Base-by-base conservation (phyloP, 2,797 vertebrate genomes). In the Naso thynnoides region DNA sequence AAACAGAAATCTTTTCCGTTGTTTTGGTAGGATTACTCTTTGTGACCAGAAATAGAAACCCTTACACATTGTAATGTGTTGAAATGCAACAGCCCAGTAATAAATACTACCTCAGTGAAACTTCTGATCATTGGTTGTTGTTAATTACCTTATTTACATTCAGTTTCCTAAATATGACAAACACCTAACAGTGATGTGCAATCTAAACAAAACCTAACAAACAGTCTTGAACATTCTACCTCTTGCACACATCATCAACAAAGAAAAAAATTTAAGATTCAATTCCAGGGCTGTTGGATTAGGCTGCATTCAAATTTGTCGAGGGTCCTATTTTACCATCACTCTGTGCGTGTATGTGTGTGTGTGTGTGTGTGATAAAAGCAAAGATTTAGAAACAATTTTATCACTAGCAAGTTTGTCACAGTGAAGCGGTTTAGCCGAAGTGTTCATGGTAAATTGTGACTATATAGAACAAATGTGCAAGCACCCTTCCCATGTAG, bases 401-500 rank as follows among this genome's bases (percentile, higher is more conserved):
- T 3, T 54, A 24, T 38, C 62, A 18, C 19, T 78, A n/a, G 15
- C 24, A 70, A 24, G 26, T 76, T 13, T 39, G n/a, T 80, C 70
- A 67, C 70, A 78, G 68, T 81, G 49, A 8, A 26, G 19, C 42
- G 1, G 48, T 50, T 29, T 36, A 50, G 49, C 29, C 16, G 61
- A 41, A 58, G 49, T 67, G 45, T 68, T 71, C 5, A 42, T 54
- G 45, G 10, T 79, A 62, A 62, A 81, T 65, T 60, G 24, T 47
- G 21, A 24, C 64, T 13, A 52, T 39, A 48, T 27, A 74, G 86
- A 89, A 83, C 80, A 90, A 85, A 77, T 42, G 56, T 75, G 72
- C 78, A 86, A 86, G 58, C 63, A 6, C 53, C 76, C n/a, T 14
- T 62, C 55, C 76, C 60, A 44, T 65, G 38, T 33, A 38, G 3